Evolutionary conservation across 2,888 invertebrate species (phyloP).

Genomic region (Rhimphoctona megacephalus): DNA sequence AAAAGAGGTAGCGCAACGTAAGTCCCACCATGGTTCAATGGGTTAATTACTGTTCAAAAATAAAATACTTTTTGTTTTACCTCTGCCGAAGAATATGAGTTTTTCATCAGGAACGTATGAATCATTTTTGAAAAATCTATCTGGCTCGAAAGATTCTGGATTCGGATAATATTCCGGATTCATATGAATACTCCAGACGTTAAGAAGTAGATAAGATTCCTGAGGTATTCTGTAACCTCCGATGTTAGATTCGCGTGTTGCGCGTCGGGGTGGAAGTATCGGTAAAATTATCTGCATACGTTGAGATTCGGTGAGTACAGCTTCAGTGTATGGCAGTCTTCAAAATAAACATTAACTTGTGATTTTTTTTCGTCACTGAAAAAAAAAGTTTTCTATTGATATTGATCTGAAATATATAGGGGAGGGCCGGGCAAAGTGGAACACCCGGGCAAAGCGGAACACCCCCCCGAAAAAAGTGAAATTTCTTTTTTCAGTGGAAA

Average conservation of each 20-base stretch:
- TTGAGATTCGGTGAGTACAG: slow-evolving; percentile 85
- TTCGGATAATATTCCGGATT: slow-evolving; percentile 87
- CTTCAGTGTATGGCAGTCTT: slow-evolving; percentile 85
- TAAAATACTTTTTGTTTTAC: slow-evolving; percentile 76
- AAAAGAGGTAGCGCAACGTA: too few relatives aligned
- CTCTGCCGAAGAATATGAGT: slow-evolving; percentile 84
- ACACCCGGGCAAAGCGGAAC: too few relatives aligned
- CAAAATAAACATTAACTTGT: slow-evolving; percentile 41
- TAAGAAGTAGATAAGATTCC: slow-evolving; percentile 86
- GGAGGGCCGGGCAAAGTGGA: too few relatives aligned
- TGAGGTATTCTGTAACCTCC: slow-evolving; percentile 87
- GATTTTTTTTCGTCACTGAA: neutral
- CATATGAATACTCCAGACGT: slow-evolving; percentile 86
- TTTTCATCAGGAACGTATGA: slow-evolving; percentile 77
- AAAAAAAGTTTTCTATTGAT: neutral
- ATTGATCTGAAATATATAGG: too few relatives aligned
- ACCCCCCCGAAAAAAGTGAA: too few relatives aligned
- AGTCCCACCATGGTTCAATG: too few relatives aligned
- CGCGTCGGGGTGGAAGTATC: slow-evolving; percentile 85
- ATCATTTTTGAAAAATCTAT: slow-evolving; percentile 86
- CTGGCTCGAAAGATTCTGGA: slow-evolving; percentile 88
- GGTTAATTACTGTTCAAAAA: too few relatives aligned
- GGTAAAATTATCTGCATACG: slow-evolving; percentile 84
- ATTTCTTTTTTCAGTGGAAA: too few relatives aligned
- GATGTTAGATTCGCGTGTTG: slow-evolving; percentile 86